Percentiles rank a stretch among this genome's conserved stretches.
phyloP scores from a whole-genome alignment of 2,797 vertebrate species.

The Rousettus madagascariensis region DNA sequence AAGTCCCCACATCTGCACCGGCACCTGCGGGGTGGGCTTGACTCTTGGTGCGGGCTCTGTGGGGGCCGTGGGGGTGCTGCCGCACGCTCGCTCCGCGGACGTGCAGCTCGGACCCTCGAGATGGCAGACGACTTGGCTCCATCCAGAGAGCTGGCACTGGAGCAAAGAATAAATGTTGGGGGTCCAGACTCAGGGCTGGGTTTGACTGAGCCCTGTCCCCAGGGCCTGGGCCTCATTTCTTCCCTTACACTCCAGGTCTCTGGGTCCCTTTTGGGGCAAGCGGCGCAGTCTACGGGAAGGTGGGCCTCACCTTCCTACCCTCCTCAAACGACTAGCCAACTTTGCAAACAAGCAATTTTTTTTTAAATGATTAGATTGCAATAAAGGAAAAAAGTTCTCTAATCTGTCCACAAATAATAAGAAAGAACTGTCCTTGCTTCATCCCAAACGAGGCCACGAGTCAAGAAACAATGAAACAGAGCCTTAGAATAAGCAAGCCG shows the following conservation, averaged over 20 bases:
- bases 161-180: too few relatives aligned
- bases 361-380: not conserved
- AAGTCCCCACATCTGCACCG: not conserved
- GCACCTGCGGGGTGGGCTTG: not conserved
- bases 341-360: not conserved
- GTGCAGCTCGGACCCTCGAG: not conserved
- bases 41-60: not conserved
- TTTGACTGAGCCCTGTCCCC: not conserved
- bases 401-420: not conserved
- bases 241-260: not conserved
- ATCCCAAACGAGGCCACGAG: not conserved
- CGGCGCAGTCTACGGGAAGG: not conserved
- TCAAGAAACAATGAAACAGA: not conserved
- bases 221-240: not conserved
- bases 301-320: not conserved
- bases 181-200: not conserved
- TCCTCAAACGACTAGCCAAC: not conserved
- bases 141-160: not conserved
- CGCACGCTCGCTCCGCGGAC: accelerated
- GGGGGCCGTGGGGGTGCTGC: not conserved
- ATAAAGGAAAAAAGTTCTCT: not conserved
- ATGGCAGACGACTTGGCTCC: not conserved
- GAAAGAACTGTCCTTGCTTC: not conserved
- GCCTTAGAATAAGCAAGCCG: not conserved
- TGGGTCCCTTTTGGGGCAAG: not conserved